Conservation (phyloP, 2,797 vertebrate species). For the Chrosomus eos region DNA sequence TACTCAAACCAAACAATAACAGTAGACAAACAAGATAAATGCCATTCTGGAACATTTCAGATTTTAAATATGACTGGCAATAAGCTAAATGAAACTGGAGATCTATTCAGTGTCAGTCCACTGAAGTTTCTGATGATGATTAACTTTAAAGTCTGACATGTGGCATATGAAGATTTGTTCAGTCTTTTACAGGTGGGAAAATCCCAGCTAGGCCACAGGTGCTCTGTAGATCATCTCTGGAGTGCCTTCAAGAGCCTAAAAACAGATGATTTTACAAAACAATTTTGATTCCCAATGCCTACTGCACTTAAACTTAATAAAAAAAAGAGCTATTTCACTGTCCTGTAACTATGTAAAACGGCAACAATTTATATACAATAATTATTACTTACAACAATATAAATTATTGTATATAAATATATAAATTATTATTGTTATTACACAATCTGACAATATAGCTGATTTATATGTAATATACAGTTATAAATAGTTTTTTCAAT, state of each 20-base stretch:
- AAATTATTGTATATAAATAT: too few relatives aligned
- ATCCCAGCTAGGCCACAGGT: constrained; percentile 38
- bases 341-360: background rate
- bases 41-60: constrained; percentile 38
- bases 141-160: constrained; percentile 44
- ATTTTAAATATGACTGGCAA: background rate
- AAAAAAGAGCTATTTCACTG: background rate
- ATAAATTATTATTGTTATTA: background rate
- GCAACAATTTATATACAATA: background rate
- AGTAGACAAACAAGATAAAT: constrained; percentile 39
- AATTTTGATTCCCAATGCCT: background rate
- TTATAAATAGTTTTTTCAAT: too few relatives aligned
- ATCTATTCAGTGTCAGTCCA: background rate
- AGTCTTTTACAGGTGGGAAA: constrained; percentile 46
- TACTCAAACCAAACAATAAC: constrained; percentile 59
- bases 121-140: constrained; percentile 46
- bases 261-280: constrained; percentile 41
- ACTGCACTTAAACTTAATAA: background rate
- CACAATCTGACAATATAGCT: background rate
- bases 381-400: background rate
- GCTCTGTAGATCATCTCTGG: background rate
- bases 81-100: background rate
- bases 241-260: background rate
- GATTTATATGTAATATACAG: background rate
- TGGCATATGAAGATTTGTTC: background rate